Conservation (phyloP, 2,888 invertebrate species). For the Didymodactylos carnosus region DNA sequence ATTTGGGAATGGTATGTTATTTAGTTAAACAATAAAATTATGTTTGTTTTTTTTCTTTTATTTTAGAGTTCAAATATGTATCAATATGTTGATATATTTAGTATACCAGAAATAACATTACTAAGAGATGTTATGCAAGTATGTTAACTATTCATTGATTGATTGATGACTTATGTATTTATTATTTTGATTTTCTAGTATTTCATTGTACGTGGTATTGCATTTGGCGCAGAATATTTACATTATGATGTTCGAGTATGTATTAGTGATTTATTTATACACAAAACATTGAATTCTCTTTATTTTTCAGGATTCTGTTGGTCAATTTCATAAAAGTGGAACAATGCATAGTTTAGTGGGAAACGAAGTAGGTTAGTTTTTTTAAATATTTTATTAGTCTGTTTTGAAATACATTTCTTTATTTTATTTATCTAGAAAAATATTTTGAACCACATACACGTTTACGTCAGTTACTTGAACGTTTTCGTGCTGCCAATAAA, state of each 20-base stretch:
- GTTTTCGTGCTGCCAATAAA: constrained; percentile 53
- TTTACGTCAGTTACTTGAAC: constrained; percentile 49
- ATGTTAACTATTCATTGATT: too few relatives aligned
- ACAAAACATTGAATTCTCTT: background rate
- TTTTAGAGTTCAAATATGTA: constrained; percentile 62
- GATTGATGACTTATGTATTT: too few relatives aligned
- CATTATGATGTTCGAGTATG: constrained; percentile 58
- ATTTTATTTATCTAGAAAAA: constrained; percentile 31
- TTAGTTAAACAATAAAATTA: too few relatives aligned
- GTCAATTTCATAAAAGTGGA: constrained; percentile 9
- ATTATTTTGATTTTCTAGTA: constrained; percentile 38
- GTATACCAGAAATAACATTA: constrained; percentile 66
- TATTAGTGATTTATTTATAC: too few relatives aligned
- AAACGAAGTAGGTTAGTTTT: constrained; percentile 5
- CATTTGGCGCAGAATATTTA: constrained; percentile 80
- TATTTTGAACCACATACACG: background rate
- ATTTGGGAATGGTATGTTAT: constrained; percentile 29
- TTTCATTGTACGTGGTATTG: constrained; percentile 65
- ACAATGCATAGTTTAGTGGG: constrained; percentile 1
- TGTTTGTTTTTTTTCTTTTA: too few relatives aligned
- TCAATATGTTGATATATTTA: constrained; percentile 82
- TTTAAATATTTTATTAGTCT: background rate
- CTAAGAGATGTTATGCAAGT: background rate
- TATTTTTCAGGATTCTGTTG: background rate
- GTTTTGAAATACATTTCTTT: background rate